These are phyloP conservation scores for Agonopterix heracliana DNA, from an alignment of 2,888 invertebrate genomes.

Conservation along the genomic window DNA sequence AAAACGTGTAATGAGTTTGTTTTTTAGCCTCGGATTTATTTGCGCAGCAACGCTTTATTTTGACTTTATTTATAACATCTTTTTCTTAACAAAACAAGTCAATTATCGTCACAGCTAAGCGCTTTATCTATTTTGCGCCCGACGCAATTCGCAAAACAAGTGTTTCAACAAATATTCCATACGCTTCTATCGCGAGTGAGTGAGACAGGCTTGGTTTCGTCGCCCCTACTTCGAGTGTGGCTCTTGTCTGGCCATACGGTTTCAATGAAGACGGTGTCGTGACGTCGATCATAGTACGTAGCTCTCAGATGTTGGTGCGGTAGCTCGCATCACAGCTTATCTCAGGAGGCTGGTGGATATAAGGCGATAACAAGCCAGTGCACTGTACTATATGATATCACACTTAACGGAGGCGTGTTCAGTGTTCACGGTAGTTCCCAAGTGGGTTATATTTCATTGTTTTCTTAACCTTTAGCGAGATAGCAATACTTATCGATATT, in stretches of 20 bases:
- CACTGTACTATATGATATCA: constrained; percentile 64
- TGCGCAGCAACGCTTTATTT: constrained; percentile 1
- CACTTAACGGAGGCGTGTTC: constrained; percentile 62
- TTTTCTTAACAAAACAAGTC: constrained; percentile 25
- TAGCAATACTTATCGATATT: constrained; percentile 31
- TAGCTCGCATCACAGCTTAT: constrained; percentile 62
- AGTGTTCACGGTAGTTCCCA: constrained; percentile 49
- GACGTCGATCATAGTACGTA: constrained; percentile 76
- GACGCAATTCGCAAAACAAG: constrained; percentile 71
- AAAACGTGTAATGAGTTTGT: no score
- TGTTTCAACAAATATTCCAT: constrained; percentile 73
- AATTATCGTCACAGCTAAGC: constrained; percentile 18
- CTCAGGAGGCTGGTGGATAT: constrained; percentile 57
- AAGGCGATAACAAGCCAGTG: constrained; percentile 60
- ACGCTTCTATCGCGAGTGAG: constrained; percentile 64
- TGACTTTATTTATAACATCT: neutral
- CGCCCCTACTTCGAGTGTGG: constrained; percentile 45
- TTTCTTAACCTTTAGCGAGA: constrained; percentile 37
- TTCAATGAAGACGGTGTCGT: constrained; percentile 46
- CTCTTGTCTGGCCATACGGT: constrained; percentile 59
- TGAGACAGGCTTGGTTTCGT: constrained; percentile 48
- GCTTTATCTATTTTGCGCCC: constrained; percentile 55
- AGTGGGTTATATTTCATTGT: constrained; percentile 29
- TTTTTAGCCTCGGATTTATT: neutral
- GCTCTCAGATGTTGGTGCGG: constrained; percentile 70